A percentile compares a stretch with the other conserved stretches of the same genome.
These are phyloP conservation scores for Drosophila murphyi DNA, from an alignment of 1,140 invertebrate species.

Conservation along the genomic window DNA sequence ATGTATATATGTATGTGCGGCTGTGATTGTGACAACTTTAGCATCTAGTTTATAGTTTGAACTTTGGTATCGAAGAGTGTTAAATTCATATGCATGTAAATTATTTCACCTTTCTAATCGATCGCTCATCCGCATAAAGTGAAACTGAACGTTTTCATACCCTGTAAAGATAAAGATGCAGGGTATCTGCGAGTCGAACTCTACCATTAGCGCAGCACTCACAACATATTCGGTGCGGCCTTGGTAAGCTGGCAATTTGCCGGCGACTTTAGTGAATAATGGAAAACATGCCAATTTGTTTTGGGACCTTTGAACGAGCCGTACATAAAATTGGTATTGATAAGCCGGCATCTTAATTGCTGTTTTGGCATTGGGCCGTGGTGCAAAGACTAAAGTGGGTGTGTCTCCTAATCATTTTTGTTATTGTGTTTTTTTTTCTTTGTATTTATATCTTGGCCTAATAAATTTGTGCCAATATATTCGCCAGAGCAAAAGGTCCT, in stretches of 20 bases:
- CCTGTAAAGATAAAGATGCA: not conserved
- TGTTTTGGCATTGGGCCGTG: constrained; percentile 1
- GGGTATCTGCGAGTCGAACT: too few species aligned
- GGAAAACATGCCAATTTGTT: constrained; percentile 3
- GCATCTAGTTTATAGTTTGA: too few species aligned
- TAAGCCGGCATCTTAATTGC: constrained; percentile 34
- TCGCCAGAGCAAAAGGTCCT: not conserved
- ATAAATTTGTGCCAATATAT: constrained; percentile 11
- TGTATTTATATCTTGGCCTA: not conserved
- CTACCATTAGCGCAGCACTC: not conserved
- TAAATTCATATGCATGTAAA: too few species aligned
- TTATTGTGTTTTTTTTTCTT: too few species aligned
- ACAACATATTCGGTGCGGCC: not conserved
- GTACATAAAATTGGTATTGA: constrained; percentile 23
- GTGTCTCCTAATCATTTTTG: constrained; percentile 17
- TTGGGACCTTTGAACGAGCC: constrained; percentile 25
- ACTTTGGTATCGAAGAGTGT: too few species aligned
- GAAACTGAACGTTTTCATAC: not conserved
- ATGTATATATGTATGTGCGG: not conserved
- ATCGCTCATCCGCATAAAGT: too few species aligned
- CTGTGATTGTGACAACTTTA: too few species aligned
- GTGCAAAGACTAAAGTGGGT: constrained; percentile 50
- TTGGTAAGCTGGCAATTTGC: not conserved
- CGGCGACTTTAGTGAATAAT: not conserved
- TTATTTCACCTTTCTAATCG: too few species aligned